These are phyloP conservation scores for Macroteleia sp. DNA, from an alignment of 2,888 invertebrate species.

Conservation along the genomic window DNA sequence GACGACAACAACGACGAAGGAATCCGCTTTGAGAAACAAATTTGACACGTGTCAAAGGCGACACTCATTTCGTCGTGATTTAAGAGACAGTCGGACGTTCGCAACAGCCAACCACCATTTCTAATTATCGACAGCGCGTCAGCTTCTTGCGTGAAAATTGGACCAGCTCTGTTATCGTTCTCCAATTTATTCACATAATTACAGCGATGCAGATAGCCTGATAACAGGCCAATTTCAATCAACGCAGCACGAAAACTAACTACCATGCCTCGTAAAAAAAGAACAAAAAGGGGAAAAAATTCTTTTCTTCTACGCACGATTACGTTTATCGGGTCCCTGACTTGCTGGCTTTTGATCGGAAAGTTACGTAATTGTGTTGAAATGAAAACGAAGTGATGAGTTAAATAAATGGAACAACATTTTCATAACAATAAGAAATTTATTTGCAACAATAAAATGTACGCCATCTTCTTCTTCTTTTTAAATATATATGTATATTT, in stretches of 20 bases:
- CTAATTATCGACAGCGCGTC: constrained; percentile 38
- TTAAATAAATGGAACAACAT: constrained; percentile 55
- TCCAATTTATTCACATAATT: constrained; percentile 69
- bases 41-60: constrained; percentile 68
- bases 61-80: constrained; percentile 69
- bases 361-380: constrained; percentile 5
- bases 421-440: constrained; percentile 55
- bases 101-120: constrained; percentile 50
- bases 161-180: constrained; percentile 63
- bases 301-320: not conserved
- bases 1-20: constrained; percentile 16
- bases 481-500: constrained; percentile 27
- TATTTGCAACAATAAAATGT: constrained; percentile 54
- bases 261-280: too few relatives aligned
- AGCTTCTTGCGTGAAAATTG: constrained; percentile 67
- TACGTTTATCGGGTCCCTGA: not conserved
- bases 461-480: constrained; percentile 1
- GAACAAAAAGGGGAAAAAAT: not conserved
- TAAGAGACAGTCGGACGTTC: constrained; percentile 70
- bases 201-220: too few relatives aligned
- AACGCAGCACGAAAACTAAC: too few relatives aligned
- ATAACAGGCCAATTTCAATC: too few relatives aligned
- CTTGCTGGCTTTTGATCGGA: not conserved
- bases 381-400: constrained; percentile 22
- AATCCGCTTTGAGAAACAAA: constrained; percentile 57